phyloP scores from a whole-genome alignment of 2,797 vertebrate genomes.

The Molossus alvarezi region DNA sequence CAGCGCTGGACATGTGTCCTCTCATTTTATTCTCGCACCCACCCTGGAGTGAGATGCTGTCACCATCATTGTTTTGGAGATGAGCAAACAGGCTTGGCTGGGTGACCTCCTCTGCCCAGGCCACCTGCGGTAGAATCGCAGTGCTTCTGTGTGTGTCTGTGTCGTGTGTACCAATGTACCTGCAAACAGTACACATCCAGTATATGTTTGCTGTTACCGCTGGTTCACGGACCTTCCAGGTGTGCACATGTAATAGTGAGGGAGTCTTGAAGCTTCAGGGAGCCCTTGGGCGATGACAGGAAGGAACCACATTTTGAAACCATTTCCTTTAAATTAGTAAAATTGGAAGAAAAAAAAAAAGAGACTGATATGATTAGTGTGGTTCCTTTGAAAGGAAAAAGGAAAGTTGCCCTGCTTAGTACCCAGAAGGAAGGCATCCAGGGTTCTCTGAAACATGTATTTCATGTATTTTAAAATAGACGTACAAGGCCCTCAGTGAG shows the following conservation, averaged over 20 bases:
- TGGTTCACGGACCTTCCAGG: neutral
- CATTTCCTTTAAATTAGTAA: slow-evolving; percentile 39
- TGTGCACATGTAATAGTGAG: neutral
- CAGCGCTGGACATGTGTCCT: neutral
- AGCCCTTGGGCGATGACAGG: neutral
- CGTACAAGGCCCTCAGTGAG: neutral
- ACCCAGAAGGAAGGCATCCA: slow-evolving; percentile 53
- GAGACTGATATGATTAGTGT: slow-evolving; percentile 24
- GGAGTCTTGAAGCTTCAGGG: neutral
- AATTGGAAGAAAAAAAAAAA: slow-evolving; percentile 8
- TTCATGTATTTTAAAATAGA: slow-evolving; percentile 56
- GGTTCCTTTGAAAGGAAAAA: slow-evolving; percentile 62
- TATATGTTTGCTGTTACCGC: neutral
- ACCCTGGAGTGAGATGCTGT: neutral
- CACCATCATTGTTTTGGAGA: neutral
- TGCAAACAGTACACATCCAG: neutral
- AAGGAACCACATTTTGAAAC: neutral
- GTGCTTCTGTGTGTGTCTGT: neutral
- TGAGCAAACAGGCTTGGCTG: neutral
- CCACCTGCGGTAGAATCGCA: neutral
- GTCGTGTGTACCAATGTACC: neutral
- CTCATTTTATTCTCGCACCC: neutral
- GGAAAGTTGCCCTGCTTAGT: slow-evolving; percentile 18
- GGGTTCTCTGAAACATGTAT: slow-evolving; percentile 59
- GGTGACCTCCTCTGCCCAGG: neutral